Evolutionary conservation across 2,797 vertebrate genomes (phyloP), one percentile per base, ranked within the genome.

Genomic region (Gadopsis marmoratus): DNA sequence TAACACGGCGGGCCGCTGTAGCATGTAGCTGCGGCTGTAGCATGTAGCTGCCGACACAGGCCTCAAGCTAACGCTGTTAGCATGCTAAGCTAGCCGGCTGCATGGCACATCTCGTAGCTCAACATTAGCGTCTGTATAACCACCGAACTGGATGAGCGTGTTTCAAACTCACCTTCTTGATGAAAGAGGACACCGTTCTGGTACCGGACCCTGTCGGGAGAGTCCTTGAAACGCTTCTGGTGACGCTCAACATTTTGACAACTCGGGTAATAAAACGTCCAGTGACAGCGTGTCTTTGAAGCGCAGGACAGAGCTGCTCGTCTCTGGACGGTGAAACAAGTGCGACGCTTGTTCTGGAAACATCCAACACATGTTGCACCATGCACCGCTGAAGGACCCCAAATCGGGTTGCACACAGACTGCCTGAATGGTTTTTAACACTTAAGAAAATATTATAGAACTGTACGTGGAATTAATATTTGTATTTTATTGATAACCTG

Each of bases 301-400:
- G n/a, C n/a, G n/a, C 9, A 14, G 16, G 7, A 3, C 4, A 0
- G 2, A 3, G 17, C 12, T 3, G 5, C 68, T 47, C 3, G 59
- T 37, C 74, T 60, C 11, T 0, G 5, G 8, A 4, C 31, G 3
- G 26, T 41, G 1, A 48, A 35, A 4, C 7, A 81, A 80, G 60
- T 79, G 63, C 71, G 78, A 63, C 65, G 74, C 67, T 72, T 13
- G 61, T 95, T 95, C 95, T 95, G 80, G 94, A 96, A 96, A 87
- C 76, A 94, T 94, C 94, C 88, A 91, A 94, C 94, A 93, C 94
- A 91, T 94, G 94, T 91, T 90, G 80, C 91, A 85, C 83, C 88
- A 92, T 68, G 74, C 71, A 84, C 31, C 9, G 26, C 53, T 0
- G 37, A 39, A 91, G 83, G 94, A 87, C 91, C 94, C 86, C 58